Evolutionary conservation across 1,140 invertebrate species (phyloP), one percentile per base, ranked within the genome.

Genomic region (Vanessa atalanta): DNA sequence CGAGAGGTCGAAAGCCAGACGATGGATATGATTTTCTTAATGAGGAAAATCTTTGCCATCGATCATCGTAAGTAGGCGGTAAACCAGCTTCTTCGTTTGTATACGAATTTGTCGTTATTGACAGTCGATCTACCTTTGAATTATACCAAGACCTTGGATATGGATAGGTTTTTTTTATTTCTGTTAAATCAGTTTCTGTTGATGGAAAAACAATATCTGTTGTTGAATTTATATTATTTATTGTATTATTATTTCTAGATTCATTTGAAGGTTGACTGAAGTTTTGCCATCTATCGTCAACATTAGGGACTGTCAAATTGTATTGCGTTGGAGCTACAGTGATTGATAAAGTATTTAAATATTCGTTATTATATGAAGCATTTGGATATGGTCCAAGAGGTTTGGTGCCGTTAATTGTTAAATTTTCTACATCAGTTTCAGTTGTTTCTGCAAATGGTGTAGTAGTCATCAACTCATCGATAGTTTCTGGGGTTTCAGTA

Each of bases 1-100:
- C 88, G 26, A 92, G 79, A 75, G 90, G 90, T 77, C 77, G 88
- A 75, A 92, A 92, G 70, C 82, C 86, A 78, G 79, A 82, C 48
- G 79, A 66, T 31, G 75, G 72, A 72, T 77, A 70, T 68, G 65
- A 74, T 76, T 83, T 80, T 65, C 70, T 77, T 72, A 79, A 76
- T 80, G 82, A 79, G 70, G 76, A 79, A 78, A 85, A 84, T 66
- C 65, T 80, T 23, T 70, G 78, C 88, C 87, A 90, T 86, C 79
- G 64, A 83, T 90, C 84, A 85, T 86, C 64, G 70, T 72, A 63
- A 57, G 75, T 64, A 51, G 72, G 72, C 37, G 81, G 80, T 48
- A 78, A 75, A 75, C 71, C 69, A 77, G 79, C 76, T 76, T 78
- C 78, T 66, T 79, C 71, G 79, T 84, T 82, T 81, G 82, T 85